Conservation (phyloP, 2,888 invertebrate genomes). For the Phalera bucephala region DNA sequence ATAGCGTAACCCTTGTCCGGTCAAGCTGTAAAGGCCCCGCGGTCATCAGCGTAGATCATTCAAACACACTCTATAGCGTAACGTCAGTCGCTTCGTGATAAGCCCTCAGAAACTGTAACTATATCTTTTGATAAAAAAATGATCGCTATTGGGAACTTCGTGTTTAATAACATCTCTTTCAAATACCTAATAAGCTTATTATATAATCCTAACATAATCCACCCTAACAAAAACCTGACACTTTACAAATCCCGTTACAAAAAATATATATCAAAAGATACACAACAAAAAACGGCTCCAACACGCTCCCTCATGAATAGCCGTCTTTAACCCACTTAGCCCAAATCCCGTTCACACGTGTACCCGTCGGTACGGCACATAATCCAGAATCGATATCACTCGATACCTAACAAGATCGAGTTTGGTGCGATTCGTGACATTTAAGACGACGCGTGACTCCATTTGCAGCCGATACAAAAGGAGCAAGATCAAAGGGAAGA, state of each 20-base stretch:
- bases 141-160: too few species aligned
- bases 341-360: conserved; percentile 36
- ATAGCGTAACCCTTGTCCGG: too few species aligned
- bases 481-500: conserved; percentile 52
- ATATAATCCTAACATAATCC: too few species aligned
- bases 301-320: conserved; percentile 11
- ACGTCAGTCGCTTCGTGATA: too few species aligned
- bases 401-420: conserved; percentile 56
- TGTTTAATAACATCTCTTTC: too few species aligned
- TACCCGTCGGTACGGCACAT: conserved; percentile 29
- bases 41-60: too few species aligned
- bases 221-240: too few species aligned
- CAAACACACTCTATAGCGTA: too few species aligned
- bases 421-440: conserved; percentile 59
- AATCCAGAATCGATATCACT: conserved; percentile 55
- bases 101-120: too few species aligned
- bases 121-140: too few species aligned
- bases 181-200: too few species aligned
- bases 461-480: conserved; percentile 58
- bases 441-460: conserved; percentile 67
- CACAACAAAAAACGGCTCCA: conserved; percentile 1
- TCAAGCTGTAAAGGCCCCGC: too few species aligned
- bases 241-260: not conserved
- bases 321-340: conserved; percentile 32
- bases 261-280: not conserved